Percentiles rank a stretch among this genome's conserved stretches.
Conservation (phyloP, 2,888 invertebrate genomes). For the Drosophila imparisetae region DNA sequence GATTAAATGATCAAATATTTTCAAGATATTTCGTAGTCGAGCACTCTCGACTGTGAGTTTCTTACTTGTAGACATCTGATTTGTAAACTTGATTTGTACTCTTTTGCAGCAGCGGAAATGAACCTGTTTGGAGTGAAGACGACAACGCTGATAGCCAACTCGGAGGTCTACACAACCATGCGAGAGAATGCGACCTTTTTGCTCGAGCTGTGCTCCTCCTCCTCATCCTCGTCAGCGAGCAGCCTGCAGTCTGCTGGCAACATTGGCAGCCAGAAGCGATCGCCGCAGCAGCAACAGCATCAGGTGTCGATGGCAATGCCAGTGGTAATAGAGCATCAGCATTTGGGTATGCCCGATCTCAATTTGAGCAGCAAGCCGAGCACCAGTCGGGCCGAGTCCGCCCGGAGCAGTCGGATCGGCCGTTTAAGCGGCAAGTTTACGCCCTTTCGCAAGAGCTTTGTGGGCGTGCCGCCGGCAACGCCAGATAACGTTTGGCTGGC, state of each 20-base stretch:
- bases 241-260: background rate
- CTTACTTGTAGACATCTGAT: background rate
- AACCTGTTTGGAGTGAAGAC: constrained; percentile 84
- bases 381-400: constrained; percentile 83
- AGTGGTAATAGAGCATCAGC: constrained; percentile 83
- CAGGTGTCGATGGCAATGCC: constrained; percentile 76
- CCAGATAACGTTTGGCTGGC: constrained; percentile 84
- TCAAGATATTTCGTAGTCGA: background rate
- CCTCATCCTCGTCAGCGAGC: constrained; percentile 24
- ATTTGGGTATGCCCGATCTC: constrained; percentile 75
- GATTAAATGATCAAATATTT: background rate
- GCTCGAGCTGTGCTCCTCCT: constrained; percentile 90
- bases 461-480: constrained; percentile 75
- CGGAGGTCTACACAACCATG: constrained; percentile 87
- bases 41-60: background rate
- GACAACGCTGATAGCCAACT: constrained; percentile 83
- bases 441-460: constrained; percentile 82
- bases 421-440: constrained; percentile 73
- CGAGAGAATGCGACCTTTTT: constrained; percentile 97
- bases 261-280: constrained; percentile 67
- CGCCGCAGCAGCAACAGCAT: constrained; percentile 72
- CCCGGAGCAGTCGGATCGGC: constrained; percentile 82
- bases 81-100: background rate
- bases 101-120: constrained; percentile 81
- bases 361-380: constrained; percentile 83